These are phyloP conservation scores for Cyclargus thomasi DNA, from an alignment of 1,140 invertebrate species.

Conservation along the genomic window DNA sequence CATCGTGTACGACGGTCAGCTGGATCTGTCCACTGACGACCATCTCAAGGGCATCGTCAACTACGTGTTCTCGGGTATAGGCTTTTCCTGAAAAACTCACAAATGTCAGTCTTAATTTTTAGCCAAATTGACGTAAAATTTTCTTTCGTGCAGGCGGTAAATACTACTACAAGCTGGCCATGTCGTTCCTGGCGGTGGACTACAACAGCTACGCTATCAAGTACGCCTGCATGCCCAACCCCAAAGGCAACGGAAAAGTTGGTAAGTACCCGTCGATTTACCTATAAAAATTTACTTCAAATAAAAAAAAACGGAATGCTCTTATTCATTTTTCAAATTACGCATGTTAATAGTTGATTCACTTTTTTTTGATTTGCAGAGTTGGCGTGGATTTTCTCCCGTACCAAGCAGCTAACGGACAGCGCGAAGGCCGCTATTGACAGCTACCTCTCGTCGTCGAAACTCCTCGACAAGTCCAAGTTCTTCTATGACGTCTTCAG, in stretches of 20 bases:
- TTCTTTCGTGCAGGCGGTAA: neutral
- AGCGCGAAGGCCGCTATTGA: neutral
- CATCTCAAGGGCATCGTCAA: slow-evolving; percentile 10
- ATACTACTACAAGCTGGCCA: neutral
- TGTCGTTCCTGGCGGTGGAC: neutral
- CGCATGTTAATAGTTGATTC: no score
- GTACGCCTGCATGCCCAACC: neutral
- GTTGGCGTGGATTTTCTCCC: neutral
- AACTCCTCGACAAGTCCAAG: neutral
- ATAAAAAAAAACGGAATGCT: neutral
- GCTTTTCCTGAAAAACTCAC: no score
- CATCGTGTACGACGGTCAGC: neutral
- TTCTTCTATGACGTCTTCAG: neutral
- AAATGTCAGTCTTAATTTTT: no score
- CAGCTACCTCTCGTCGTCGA: neutral
- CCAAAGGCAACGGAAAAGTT: neutral
- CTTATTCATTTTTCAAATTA: neutral
- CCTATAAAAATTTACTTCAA: neutral
- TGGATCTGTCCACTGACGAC: slow-evolving; percentile 7
- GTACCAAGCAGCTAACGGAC: neutral
- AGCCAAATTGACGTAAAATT: neutral
- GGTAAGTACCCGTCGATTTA: neutral
- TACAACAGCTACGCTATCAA: slow-evolving; percentile 4
- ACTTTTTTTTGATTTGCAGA: no score
- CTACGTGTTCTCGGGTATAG: neutral